Evolutionary conservation across 2,113 vertebrate species (phyloP), one percentile per base, ranked within the genome.

Genomic region (Anhinga anhinga): DNA sequence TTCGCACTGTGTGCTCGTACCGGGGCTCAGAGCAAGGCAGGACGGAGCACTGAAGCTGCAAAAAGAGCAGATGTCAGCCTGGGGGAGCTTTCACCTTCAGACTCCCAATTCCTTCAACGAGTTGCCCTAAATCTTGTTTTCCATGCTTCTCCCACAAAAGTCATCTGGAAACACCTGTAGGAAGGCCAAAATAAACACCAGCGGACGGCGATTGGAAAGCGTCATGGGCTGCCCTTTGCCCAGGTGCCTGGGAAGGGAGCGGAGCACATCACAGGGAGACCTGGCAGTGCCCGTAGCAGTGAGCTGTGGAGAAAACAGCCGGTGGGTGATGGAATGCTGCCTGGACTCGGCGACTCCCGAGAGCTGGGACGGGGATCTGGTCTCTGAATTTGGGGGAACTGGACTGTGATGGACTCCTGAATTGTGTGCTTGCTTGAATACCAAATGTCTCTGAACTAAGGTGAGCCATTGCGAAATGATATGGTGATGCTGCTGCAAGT

Each of bases 1-100:
- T 34, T 4, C 2, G 38, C 2, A 2, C 34, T 30, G 42, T 1
- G 1, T 1, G 3, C 15, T 90, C 0, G 0, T 67, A 17, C 15
- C 1, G 1, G 61, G 42, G 34, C 44, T 81, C 63, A 63, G 50
- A 61, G 67, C 25, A 58, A 66, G 49, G 36, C 59, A 81, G 76
- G 61, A 78, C 1, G 26, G 32, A 77, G 42, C 47, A 14, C 14
- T 8, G 11, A 44, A 44, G 45, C 73, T 18, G 18, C 55, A 52
- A 32, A 79, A 55, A 49, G 23, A 59, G 40, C 42, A 61, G 45
- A 76, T 56, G 32, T 82, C 74, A 77, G 11, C 9, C 30, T 8
- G 12, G 17, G 17, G 22, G 55, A 69, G 2, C 58, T 90, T 80
- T 73, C 79, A 66, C 20, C 65, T 71, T 55, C 66, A 18, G 49